A percentile compares a stretch with the other conserved stretches of the same genome.
Conservation (phyloP, 2,113 vertebrate species). For the Ovibos moschatus region DNA sequence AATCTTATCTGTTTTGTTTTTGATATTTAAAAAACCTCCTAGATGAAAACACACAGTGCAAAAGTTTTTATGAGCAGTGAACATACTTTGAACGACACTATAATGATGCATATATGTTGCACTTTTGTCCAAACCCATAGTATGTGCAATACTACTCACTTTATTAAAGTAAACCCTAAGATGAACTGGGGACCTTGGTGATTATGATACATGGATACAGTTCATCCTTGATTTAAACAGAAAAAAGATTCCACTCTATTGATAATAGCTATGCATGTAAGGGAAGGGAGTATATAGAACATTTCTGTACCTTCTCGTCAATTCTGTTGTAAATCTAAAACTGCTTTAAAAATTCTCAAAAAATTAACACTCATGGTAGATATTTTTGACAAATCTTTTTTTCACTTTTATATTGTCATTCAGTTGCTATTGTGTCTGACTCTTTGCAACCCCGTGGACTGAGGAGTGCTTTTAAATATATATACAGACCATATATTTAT, state of each 20-base stretch:
- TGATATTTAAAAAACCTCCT: background rate
- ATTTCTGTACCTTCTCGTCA: background rate
- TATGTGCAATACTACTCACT: background rate
- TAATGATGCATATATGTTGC: background rate
- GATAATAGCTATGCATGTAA: background rate
- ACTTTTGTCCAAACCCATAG: background rate
- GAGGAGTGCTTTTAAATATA: background rate
- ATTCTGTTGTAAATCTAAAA: background rate
- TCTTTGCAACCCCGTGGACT: background rate
- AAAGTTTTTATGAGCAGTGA: background rate
- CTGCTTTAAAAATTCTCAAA: background rate
- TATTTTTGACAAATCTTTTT: background rate
- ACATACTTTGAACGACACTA: background rate
- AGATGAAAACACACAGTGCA: background rate
- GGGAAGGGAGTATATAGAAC: background rate
- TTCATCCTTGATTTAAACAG: background rate
- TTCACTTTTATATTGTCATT: background rate
- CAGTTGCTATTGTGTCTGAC: background rate
- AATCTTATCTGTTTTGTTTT: background rate
- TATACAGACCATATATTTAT: background rate
- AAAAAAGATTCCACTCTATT: background rate
- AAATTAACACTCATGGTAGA: background rate
- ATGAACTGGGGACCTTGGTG: background rate
- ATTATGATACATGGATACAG: background rate
- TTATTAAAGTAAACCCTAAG: background rate